These are phyloP conservation scores for Phyllostomus discolor DNA, from an alignment of 2,113 vertebrate genomes.

Conservation along the genomic window DNA sequence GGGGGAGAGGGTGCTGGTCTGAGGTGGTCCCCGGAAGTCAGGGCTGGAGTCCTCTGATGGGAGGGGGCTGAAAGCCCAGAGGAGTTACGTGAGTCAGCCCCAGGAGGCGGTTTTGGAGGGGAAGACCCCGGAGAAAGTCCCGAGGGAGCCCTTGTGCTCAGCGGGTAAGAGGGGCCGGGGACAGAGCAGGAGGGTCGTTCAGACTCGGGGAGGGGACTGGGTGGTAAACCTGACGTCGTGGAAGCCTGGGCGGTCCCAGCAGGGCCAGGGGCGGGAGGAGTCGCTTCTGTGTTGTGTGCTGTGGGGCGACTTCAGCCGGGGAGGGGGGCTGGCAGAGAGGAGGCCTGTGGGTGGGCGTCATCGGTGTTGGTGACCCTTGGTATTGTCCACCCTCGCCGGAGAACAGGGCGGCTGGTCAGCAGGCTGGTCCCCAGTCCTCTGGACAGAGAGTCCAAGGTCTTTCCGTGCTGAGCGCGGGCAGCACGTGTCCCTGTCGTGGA, in stretches of 20 bases:
- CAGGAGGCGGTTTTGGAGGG: neutral
- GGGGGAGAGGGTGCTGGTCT: neutral
- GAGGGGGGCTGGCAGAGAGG: neutral
- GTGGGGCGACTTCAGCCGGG: no score
- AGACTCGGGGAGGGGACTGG: neutral
- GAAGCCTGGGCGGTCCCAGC: neutral
- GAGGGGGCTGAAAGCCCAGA: neutral
- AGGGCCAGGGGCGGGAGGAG: neutral
- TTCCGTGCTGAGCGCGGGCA: neutral
- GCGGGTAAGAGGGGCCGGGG: neutral
- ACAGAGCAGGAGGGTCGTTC: neutral
- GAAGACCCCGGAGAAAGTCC: neutral
- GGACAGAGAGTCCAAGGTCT: neutral
- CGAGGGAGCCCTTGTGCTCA: neutral
- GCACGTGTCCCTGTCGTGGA: rapidly evolving
- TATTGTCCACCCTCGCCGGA: neutral
- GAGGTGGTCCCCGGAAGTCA: neutral
- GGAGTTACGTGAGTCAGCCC: neutral
- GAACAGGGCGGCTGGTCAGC: neutral
- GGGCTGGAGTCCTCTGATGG: neutral
- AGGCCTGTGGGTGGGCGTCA: neutral
- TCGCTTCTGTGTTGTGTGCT: neutral
- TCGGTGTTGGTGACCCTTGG: no score
- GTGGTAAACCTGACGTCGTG: rapidly evolving
- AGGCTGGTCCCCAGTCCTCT: neutral